phyloP scores from a whole-genome alignment of 2,113 vertebrate genomes.

The Oreochromis aureus region DNA sequence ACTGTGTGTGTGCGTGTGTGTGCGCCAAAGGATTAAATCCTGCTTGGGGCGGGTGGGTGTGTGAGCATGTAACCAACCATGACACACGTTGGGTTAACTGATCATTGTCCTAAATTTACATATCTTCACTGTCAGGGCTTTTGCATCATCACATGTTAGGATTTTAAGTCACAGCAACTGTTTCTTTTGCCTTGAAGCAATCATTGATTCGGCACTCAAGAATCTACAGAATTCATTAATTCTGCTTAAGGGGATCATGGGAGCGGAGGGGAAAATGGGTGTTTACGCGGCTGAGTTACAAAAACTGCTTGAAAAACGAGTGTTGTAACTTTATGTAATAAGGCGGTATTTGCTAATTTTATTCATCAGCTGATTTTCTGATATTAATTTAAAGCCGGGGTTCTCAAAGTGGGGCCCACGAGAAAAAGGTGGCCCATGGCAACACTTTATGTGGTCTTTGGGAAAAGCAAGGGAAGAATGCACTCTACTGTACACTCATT shows the following conservation, averaged over 20 bases:
- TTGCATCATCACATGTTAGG: neutral
- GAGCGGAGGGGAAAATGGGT: neutral
- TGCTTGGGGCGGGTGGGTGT: slow-evolving; percentile 40
- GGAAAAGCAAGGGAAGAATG: neutral
- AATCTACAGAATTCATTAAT: slow-evolving; percentile 7
- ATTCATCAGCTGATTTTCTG: neutral
- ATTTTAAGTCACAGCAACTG: neutral
- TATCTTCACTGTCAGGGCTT: neutral
- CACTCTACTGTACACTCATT: neutral
- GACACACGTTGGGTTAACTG: neutral
- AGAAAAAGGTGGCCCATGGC: neutral
- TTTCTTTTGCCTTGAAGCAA: neutral
- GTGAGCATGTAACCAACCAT: slow-evolving; percentile 30
- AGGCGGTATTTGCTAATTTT: neutral
- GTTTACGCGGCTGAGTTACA: neutral
- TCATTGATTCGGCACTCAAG: neutral
- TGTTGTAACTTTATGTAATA: neutral
- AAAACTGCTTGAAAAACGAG: neutral
- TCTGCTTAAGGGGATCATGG: slow-evolving; percentile 35
- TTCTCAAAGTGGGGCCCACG: neutral
- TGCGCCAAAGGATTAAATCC: slow-evolving; percentile 10
- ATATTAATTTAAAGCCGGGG: neutral
- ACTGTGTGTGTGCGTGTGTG: neutral
- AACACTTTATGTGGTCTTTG: neutral
- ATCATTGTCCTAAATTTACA: neutral